A percentile compares a stretch with the other conserved stretches of the same genome.
Conservation (phyloP, 2,797 vertebrate species). For the Intellagama lesueurii region DNA sequence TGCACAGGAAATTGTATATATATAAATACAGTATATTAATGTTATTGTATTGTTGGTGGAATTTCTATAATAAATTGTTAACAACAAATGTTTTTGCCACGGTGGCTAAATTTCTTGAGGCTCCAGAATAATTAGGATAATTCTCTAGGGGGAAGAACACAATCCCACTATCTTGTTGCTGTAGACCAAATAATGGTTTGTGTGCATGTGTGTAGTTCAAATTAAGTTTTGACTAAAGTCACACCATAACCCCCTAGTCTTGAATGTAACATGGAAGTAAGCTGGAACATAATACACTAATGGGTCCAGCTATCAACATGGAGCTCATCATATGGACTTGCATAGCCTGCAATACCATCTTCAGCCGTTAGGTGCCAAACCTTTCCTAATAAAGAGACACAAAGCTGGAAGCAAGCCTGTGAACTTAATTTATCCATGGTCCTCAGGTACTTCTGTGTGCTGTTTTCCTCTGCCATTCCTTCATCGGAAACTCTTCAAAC, state of each 20-base stretch:
- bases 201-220: not conserved
- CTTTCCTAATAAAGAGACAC: too few species aligned
- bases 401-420: too few species aligned
- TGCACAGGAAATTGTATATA: not conserved
- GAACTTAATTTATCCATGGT: too few species aligned
- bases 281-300: not conserved
- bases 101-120: not conserved
- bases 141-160: not conserved
- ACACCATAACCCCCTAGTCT: not conserved
- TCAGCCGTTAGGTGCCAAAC: not conserved
- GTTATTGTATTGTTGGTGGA: not conserved
- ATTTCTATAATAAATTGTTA: slow-evolving; percentile 26
- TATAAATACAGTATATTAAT: not conserved
- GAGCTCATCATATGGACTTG: not conserved
- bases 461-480: too few species aligned
- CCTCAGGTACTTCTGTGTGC: too few species aligned
- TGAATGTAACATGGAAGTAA: not conserved
- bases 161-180: not conserved
- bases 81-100: not conserved
- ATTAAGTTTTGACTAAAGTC: not conserved
- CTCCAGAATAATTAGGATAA: not conserved
- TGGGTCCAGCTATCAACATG: too few species aligned
- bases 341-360: too few species aligned
- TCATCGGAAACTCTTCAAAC: too few species aligned
- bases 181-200: not conserved